phyloP scores from a whole-genome alignment of 2,888 invertebrate genomes.

The Andrena bucephala region DNA sequence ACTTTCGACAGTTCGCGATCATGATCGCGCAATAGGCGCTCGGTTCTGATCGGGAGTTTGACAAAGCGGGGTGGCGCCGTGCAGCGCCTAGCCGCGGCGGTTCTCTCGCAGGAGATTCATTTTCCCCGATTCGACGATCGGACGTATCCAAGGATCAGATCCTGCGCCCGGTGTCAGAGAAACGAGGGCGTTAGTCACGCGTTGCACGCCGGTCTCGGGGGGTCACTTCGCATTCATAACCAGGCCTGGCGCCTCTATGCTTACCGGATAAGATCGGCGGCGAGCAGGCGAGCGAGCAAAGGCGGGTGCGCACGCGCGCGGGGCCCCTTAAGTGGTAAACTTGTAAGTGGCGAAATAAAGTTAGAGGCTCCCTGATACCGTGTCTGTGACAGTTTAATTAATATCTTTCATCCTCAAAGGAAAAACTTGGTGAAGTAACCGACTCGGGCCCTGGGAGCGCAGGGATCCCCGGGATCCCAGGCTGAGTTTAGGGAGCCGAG shows the following conservation, averaged over 20 bases:
- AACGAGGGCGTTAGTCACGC: constrained; percentile 45
- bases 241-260: constrained; percentile 5
- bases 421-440: constrained; percentile 82
- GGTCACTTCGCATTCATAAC: constrained; percentile 49
- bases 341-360: constrained; percentile 84
- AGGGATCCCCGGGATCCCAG: neutral
- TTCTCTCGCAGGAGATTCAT: neutral
- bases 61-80: neutral
- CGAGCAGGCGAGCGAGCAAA: neutral
- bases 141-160: neutral
- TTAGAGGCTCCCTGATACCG: constrained; percentile 76
- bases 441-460: constrained; percentile 52
- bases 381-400: constrained; percentile 84
- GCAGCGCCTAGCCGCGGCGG: neutral
- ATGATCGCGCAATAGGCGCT: constrained; percentile 6
- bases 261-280: constrained; percentile 36
- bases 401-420: constrained; percentile 84
- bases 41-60: neutral
- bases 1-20: neutral
- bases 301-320: constrained; percentile 23
- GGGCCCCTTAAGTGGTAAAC: constrained; percentile 78
- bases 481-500: constrained; percentile 10
- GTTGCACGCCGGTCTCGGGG: constrained; percentile 21
- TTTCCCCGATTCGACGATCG: neutral
- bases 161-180: neutral